phyloP scores from a whole-genome alignment of 2,888 invertebrate species.

The Protophormia terraenovae region DNA sequence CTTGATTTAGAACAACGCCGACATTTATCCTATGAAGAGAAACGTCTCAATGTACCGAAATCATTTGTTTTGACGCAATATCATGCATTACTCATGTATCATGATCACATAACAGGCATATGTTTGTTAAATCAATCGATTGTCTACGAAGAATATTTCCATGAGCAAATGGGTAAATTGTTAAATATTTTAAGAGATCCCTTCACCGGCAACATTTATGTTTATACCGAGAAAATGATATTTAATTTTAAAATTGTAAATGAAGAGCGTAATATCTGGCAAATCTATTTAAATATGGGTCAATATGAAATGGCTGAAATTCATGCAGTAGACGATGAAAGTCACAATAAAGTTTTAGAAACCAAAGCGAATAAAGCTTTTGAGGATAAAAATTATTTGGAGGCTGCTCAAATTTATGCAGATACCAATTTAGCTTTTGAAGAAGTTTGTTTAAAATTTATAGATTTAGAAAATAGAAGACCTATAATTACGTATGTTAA shows the following conservation, averaged over 20 bases:
- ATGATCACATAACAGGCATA: conserved; percentile 91
- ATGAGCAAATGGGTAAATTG: conserved; percentile 90
- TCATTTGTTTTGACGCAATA: conserved; percentile 94
- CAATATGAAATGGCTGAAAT: conserved; percentile 93
- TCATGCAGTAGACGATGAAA: conserved; percentile 90
- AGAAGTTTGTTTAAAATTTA: conserved; percentile 94
- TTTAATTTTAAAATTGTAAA: conserved; percentile 92
- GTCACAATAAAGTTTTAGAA: conserved; percentile 91
- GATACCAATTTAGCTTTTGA: conserved; percentile 96
- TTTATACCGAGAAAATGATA: conserved; percentile 91
- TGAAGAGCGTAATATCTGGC: conserved; percentile 94
- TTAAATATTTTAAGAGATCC: conserved; percentile 91
- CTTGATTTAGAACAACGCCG: conserved; percentile 72
- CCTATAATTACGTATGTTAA: conserved; percentile 94
- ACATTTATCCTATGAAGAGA: conserved; percentile 75
- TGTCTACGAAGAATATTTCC: conserved; percentile 92
- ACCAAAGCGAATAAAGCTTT: conserved; percentile 95
- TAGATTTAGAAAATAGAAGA: conserved; percentile 86
- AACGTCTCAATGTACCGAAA: conserved; percentile 83
- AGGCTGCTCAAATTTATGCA: conserved; percentile 93
- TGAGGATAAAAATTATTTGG: conserved; percentile 88
- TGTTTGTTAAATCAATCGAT: conserved; percentile 92
- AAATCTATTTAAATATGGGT: conserved; percentile 91
- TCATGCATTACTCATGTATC: conserved; percentile 92
- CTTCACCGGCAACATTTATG: conserved; percentile 90